These are phyloP conservation scores for Halesus radiatus DNA, from an alignment of 1,140 invertebrate genomes.

Conservation along the genomic window DNA sequence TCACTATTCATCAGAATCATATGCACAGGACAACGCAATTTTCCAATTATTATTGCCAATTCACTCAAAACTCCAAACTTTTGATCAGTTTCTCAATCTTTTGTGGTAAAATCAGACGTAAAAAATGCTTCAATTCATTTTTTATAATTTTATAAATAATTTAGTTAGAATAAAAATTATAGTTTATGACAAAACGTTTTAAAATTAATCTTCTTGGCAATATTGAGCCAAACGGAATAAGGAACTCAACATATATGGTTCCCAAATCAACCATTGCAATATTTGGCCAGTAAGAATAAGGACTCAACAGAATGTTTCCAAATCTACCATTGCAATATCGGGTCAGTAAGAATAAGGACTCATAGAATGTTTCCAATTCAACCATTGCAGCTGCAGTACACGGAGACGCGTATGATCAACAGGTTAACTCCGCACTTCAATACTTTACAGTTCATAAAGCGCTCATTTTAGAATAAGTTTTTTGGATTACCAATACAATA, in stretches of 20 bases:
- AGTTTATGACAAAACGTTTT: not conserved
- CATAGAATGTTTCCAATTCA: too few species aligned
- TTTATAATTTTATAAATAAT: conserved; percentile 35
- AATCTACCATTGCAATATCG: too few species aligned
- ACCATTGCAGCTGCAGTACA: too few species aligned
- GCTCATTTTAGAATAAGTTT: conserved; percentile 43
- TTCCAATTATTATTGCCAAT: not conserved
- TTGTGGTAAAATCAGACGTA: not conserved
- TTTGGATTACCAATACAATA: conserved; percentile 45
- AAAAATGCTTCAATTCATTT: conserved; percentile 27
- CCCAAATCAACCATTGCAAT: too few species aligned
- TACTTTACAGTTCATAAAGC: conserved; percentile 21
- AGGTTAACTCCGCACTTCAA: not conserved
- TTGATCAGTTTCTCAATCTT: not conserved
- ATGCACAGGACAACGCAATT: not conserved
- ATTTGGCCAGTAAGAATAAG: too few species aligned
- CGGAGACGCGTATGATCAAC: too few species aligned
- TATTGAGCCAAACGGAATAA: too few species aligned
- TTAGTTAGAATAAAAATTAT: conserved; percentile 14
- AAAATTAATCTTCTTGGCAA: too few species aligned
- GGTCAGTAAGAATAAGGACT: too few species aligned
- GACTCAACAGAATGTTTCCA: too few species aligned
- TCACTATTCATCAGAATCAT: not conserved
- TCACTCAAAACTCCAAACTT: conserved; percentile 11
- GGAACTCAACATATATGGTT: too few species aligned